Evolutionary conservation across 2,888 invertebrate species (phyloP), one percentile per base, ranked within the genome.

Genomic region (Steinernema carpocapsae): DNA sequence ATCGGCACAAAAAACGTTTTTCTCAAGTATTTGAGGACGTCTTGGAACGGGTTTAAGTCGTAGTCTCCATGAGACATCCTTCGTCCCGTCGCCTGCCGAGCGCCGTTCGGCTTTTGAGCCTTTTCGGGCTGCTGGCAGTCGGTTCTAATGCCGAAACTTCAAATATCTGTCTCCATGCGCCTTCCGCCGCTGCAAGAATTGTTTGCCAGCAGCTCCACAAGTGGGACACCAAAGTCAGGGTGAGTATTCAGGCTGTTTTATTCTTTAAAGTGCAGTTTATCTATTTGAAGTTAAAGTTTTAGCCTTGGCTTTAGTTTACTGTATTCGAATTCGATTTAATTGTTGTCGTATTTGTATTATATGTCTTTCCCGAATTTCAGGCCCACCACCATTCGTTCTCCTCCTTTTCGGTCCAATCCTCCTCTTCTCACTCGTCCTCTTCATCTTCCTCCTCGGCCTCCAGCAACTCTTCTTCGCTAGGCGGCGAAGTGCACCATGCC

Each of bases 141-240:
- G 10, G 26, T 29, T 37, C 19, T 14, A 6, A 17, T 12, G 64
- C 64, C 3, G 64, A 64, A 22, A 26, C 64, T 17, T 29, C 64
- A 2, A 24, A 19, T 6, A 14, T 26, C 37, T 64, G 64, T 26
- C 32, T 32, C 14, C 64, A n/a, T 2, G 64, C 64, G 64, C 64
- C 64, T 32, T 32, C 64, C 4, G 64, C 64, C 29, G 32, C 64
- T 29, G 32, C 64, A 12, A 22, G 64, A 2, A 26, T 64, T 32
- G 64, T 64, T n/a, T 64, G 64, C 29, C 64, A 64, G 64, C 64
- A 64, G 32, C 64, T 64, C 17, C 64, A 32, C 32, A 64, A 22
- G 17, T 64, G 64, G 64, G 64, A 64, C 64, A 17, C 32, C 64
- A 32, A 26, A 10, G 64, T 64, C 32, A 10, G 64, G 64, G 64